phyloP scores from a whole-genome alignment of 2,113 vertebrate species.

The Nicator chloris region DNA sequence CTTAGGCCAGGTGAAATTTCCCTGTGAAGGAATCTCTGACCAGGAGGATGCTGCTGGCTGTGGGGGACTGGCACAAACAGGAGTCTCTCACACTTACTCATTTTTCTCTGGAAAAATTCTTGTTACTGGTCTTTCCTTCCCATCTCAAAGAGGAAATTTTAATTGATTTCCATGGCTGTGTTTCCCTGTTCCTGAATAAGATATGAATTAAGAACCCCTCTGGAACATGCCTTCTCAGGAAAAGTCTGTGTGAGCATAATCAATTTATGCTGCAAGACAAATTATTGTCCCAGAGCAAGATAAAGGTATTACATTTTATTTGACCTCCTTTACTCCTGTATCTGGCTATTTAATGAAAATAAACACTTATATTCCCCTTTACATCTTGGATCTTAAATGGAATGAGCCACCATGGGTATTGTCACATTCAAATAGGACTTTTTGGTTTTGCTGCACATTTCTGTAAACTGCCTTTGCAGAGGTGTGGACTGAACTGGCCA shows the following conservation, averaged over 20 bases:
- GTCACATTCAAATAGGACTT: not conserved
- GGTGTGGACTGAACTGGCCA: not conserved
- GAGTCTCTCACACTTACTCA: accelerated
- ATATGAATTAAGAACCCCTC: accelerated
- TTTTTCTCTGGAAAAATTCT: not conserved
- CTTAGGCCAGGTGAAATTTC: not conserved
- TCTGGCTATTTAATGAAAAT: not conserved
- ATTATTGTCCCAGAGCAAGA: not conserved
- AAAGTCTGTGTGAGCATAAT: not conserved
- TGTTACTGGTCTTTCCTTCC: not conserved
- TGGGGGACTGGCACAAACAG: not conserved
- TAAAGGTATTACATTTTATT: not conserved
- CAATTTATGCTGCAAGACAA: not conserved
- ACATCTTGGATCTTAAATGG: not conserved
- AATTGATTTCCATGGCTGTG: not conserved
- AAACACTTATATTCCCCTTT: not conserved
- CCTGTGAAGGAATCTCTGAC: not conserved
- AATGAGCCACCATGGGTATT: not conserved
- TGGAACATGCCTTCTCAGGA: not conserved
- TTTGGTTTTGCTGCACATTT: not conserved
- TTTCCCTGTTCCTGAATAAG: not conserved
- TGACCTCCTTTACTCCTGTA: not conserved
- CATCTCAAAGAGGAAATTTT: not conserved
- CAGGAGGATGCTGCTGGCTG: not conserved
- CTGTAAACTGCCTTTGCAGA: not conserved